A percentile compares a stretch with the other conserved stretches of the same genome.
Evolutionary conservation across 2,797 vertebrate species (phyloP).

Genomic region (Danio aesculapii): DNA sequence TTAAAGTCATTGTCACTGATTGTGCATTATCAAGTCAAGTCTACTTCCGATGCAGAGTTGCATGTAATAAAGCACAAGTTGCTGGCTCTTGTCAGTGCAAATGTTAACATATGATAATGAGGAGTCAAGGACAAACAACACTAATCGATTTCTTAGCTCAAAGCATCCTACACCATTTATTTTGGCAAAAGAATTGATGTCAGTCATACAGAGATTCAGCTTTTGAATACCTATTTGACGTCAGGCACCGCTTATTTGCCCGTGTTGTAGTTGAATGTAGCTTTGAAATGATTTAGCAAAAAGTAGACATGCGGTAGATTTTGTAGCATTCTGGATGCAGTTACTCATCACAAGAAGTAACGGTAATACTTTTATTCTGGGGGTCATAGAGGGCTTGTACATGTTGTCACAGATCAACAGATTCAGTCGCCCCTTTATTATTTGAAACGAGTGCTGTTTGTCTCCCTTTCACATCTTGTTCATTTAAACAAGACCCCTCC

Average conservation of each 20-base stretch:
- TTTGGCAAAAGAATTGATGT: constrained; percentile 27
- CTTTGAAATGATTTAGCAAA: constrained; percentile 85
- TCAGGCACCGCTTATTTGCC: constrained; percentile 84
- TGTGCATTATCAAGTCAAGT: constrained; percentile 62
- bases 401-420: constrained; percentile 81
- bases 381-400: constrained; percentile 79
- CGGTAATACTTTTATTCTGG: constrained; percentile 67
- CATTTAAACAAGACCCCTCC: constrained; percentile 48
- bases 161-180: constrained; percentile 12
- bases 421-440: constrained; percentile 50
- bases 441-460: constrained; percentile 52
- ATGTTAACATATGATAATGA: constrained; percentile 52
- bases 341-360: constrained; percentile 66
- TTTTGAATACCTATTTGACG: constrained; percentile 75
- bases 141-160: constrained; percentile 43
- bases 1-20: constrained; percentile 60
- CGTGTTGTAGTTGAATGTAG: constrained; percentile 84
- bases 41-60: constrained; percentile 64
- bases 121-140: constrained; percentile 51
- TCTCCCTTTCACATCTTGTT: constrained; percentile 52
- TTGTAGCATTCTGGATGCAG: constrained; percentile 80
- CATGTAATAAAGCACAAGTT: constrained; percentile 80
- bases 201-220: constrained; percentile 55
- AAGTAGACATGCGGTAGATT: constrained; percentile 79
- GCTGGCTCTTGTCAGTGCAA: constrained; percentile 57